These are phyloP conservation scores for Bimastos eiseni DNA, from an alignment of 2,888 invertebrate species.

Conservation along the genomic window DNA sequence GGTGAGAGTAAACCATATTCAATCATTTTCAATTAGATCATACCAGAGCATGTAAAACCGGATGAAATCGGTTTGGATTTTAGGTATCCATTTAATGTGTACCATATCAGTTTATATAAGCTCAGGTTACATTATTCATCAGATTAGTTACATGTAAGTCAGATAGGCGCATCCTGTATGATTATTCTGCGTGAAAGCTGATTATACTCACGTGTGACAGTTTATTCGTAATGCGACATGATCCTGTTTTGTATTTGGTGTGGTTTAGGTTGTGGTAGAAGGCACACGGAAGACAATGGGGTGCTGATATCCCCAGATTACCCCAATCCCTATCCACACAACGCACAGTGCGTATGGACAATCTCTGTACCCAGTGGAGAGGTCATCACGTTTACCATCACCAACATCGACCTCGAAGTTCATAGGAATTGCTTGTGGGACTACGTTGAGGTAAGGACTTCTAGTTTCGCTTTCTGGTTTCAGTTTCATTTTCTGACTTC, in stretches of 20 bases:
- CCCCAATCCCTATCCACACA: slow-evolving; percentile 52
- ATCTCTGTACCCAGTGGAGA: slow-evolving; percentile 67
- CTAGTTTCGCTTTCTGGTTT: neutral
- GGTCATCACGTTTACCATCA: slow-evolving; percentile 69
- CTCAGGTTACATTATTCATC: neutral
- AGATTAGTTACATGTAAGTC: too few species aligned
- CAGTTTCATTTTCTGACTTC: too few species aligned
- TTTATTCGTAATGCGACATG: neutral
- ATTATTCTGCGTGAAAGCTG: neutral
- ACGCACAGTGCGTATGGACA: slow-evolving; percentile 56
- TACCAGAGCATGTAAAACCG: neutral
- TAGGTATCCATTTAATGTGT: neutral
- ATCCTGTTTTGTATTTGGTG: neutral
- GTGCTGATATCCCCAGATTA: slow-evolving; percentile 55
- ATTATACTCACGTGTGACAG: too few species aligned
- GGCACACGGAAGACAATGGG: slow-evolving; percentile 49
- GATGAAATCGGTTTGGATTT: neutral
- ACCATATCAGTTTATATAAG: neutral
- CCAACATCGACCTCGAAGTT: slow-evolving; percentile 72
- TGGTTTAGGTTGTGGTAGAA: slow-evolving; percentile 42
- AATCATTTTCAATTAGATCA: neutral
- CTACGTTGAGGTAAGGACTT: slow-evolving; percentile 69
- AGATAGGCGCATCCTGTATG: neutral
- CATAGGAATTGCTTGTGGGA: slow-evolving; percentile 77
- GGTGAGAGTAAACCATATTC: neutral